phyloP scores from a whole-genome alignment of 1,140 invertebrate species.

The Paracyclopina nana region DNA sequence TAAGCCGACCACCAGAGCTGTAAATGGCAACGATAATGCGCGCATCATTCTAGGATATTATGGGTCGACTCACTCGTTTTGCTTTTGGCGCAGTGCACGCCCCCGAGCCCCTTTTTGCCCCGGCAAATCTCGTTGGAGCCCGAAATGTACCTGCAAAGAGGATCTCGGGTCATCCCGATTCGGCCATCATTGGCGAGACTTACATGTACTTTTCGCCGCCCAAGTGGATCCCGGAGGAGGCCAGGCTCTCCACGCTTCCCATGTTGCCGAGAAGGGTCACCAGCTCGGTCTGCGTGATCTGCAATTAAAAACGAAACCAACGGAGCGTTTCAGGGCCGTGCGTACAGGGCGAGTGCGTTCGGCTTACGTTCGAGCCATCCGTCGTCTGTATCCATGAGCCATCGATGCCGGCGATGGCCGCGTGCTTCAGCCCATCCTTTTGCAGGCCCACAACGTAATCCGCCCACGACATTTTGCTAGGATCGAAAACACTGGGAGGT shows the following conservation, averaged over 20 bases:
- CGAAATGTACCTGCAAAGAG: not conserved
- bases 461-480: not conserved
- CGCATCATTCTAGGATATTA: not conserved
- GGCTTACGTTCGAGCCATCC: not conserved
- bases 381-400: not conserved
- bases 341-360: no score
- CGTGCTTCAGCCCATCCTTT: not conserved
- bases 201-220: conserved; percentile 4
- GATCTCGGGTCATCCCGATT: no score
- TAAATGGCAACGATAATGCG: not conserved
- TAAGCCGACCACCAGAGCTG: conserved; percentile 1
- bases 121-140: not conserved
- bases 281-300: not conserved
- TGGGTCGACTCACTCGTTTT: not conserved
- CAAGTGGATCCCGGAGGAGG: not conserved
- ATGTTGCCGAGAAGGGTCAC: not conserved
- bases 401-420: not conserved
- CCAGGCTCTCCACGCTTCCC: not conserved
- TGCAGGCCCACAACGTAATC: not conserved
- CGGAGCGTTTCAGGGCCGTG: no score
- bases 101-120: not conserved
- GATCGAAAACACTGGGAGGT: no score
- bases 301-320: not conserved
- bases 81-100: not conserved
- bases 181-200: no score